Evolutionary conservation across 2,888 invertebrate genomes (phyloP), one percentile per base, ranked within the genome.

Genomic region (Caenorhabditis uteleia): DNA sequence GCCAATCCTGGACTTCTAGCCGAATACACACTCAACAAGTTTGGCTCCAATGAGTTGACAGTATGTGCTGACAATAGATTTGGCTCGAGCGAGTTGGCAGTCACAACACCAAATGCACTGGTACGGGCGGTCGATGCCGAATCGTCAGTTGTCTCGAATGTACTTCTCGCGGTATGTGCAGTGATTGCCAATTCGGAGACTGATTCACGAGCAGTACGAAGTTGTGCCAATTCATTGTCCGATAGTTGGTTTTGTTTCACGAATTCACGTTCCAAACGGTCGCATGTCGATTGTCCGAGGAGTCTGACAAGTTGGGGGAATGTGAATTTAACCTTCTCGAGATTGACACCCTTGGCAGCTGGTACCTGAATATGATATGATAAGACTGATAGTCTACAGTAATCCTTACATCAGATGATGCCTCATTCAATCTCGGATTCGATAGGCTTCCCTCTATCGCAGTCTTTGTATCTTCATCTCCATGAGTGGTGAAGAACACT

Each of bases 241-340:
- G 54, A 54, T 12, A 64, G 45, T 14, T 33, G 26, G 26, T 54
- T 57, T 7, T 50, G 45, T n/a, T 55, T 58, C 27, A 27, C 51
- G 14, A 59, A 59, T 44, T 65, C 59, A 4, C 65, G 31, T 44
- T 65, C 59, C 18, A 65, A 47, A 33, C 65, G 54, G 23, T 55
- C 50, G 27, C 59, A 54, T 3, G 65, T 65, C 5, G 51, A 42
- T 4, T 29, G 33, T 6, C 59, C 65, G 10, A 65, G 50, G 10
- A 65, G 51, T 16, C 31, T n/a, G 23, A 65, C 47, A 10, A 65
- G 39, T 38, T 65, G 65, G 6, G 36, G 46, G 27, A 53, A 65
- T 1, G 53, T 47, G 51, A 59, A 65, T 25, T 49, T 58, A 14
- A 58, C 42, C n/a, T 58, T 54, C 16, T n/a, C 16, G n/a, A 64